Base-by-base conservation (phyloP, 2,113 vertebrate species). In the Lepus timidus region DNA sequence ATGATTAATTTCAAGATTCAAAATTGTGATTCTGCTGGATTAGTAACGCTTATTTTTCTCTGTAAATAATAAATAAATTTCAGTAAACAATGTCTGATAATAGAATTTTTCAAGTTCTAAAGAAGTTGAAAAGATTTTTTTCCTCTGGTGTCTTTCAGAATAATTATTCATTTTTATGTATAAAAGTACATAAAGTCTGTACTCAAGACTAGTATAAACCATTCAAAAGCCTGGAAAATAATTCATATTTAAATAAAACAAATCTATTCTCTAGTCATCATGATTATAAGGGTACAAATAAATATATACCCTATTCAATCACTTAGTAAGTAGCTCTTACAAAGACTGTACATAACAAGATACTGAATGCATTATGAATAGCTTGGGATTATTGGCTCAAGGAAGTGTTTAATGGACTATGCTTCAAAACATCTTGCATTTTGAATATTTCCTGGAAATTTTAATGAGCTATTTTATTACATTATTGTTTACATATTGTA, bases 401-500 rank as follows among this genome's bases (percentile, higher is more conserved):
- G 75, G 20, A 93, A 87, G 13, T 94, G 70, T 85, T 88, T 79
- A 76, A 92, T 75, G 68, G 58, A 67, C 36, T 94, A 94, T 12
- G 49, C 31, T 73, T 95, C 88, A 44, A 85, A 39, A 88, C 23
- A 87, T 65, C 73, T 80, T 93, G 11, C 29, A 67, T 81, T 94
- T 97, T 92, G 70, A 85, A 81, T 85, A 82, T 88, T 85, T 90
- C 74, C 75, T 91, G 33, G 27, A 71, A 65, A 87, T 92, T 75
- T 25, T 62, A 95, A 87, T 19, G 23, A 94, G 17, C 2, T 64
- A 76, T n/a, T 87, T 79, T 93, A 44, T 61, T 84, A 68, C 19
- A 65, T 31, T 85, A n/a, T 88, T 73, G 9, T 51, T 74, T 81
- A 29, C 44, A 71, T 73, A 75, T 87, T 68, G 33, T 88, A 90